phyloP scores from a whole-genome alignment of 2,888 invertebrate species.

The Mamestra brassicae region DNA sequence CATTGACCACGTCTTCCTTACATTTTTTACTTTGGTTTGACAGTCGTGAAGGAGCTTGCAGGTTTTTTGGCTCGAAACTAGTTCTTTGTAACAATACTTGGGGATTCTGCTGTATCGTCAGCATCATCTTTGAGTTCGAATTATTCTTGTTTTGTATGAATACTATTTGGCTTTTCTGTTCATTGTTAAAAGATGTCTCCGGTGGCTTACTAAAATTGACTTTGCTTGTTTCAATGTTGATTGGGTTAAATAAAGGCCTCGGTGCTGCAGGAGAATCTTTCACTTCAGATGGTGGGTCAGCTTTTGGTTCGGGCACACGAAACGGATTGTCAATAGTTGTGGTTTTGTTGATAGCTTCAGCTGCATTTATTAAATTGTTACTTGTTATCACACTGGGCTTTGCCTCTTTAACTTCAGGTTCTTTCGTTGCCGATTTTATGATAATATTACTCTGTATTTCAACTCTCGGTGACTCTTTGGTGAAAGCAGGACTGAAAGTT shows the following conservation, averaged over 20 bases:
- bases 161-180: constrained; percentile 85
- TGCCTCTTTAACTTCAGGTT: constrained; percentile 71
- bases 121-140: constrained; percentile 82
- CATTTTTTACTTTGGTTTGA: constrained; percentile 84
- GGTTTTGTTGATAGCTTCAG: constrained; percentile 82
- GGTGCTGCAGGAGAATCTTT: constrained; percentile 68
- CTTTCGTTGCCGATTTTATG: constrained; percentile 81
- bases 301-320: constrained; percentile 76
- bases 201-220: constrained; percentile 77
- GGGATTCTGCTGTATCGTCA: constrained; percentile 84
- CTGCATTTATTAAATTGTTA: constrained; percentile 81
- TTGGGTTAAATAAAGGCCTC: constrained; percentile 76
- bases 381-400: constrained; percentile 58
- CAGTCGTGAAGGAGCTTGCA: constrained; percentile 88
- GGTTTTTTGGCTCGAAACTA: constrained; percentile 86
- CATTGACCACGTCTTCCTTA: constrained; percentile 82
- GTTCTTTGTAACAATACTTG: constrained; percentile 84
- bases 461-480: constrained; percentile 74
- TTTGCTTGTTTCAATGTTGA: constrained; percentile 78
- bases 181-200: constrained; percentile 74
- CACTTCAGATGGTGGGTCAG: constrained; percentile 70
- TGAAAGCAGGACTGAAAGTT: constrained; percentile 71
- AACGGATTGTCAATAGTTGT: constrained; percentile 73
- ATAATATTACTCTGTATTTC: constrained; percentile 87
- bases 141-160: constrained; percentile 84